Base-by-base conservation (phyloP, 92 coral and sea anemone species). In the Anthopleura xanthogrammica region DNA sequence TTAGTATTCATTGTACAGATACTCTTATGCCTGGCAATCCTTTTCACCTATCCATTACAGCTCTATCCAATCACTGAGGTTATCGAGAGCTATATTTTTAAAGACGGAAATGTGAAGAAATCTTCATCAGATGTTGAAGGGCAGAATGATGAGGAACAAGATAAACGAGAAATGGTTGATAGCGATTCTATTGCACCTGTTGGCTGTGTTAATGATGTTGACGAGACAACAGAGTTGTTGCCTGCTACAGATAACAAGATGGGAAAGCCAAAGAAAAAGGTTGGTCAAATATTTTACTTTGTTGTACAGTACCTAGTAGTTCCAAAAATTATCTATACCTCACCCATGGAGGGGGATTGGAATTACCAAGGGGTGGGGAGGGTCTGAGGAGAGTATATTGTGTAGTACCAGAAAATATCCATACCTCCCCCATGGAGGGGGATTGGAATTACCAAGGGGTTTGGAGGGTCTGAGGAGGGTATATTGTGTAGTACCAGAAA, bases 11-110 rank as follows among this genome's bases (percentile, higher is more conserved):
- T 91, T 1, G 91, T 95, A 65, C 93, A 90, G 54, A 75, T 87
- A 48, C 89, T 95, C 24, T 77, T 94, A 24, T 95, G 97, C 54
- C 75, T 95, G 36, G 98, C 94, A 39, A 81, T 95, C 68, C 89
- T 95, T 20, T 94, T 94, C 72, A 95, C 98, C 2, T 95, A 94
- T 68, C 98, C 98, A 8, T 90, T 94, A 17, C 98, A 95, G 78
- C 75, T 95, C 75, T 93, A 83, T 70, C 98, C 98, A 16, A 89
- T 94, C 12, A 92, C 95, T 16, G 93, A 94, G 85, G 93, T 94
- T 70, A 83, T 90, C 1, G 98, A 95, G 74, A 89, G 95, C 22
- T 94, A 90, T 87, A 60, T 94, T 68, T 95, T 95, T 85, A 86
- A 85, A 80, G 90, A 75, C 10, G 80, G 83, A 12, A 77, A 60